Base-by-base conservation (phyloP, 2,888 invertebrate genomes). In the Andrena haemorrhoa region DNA sequence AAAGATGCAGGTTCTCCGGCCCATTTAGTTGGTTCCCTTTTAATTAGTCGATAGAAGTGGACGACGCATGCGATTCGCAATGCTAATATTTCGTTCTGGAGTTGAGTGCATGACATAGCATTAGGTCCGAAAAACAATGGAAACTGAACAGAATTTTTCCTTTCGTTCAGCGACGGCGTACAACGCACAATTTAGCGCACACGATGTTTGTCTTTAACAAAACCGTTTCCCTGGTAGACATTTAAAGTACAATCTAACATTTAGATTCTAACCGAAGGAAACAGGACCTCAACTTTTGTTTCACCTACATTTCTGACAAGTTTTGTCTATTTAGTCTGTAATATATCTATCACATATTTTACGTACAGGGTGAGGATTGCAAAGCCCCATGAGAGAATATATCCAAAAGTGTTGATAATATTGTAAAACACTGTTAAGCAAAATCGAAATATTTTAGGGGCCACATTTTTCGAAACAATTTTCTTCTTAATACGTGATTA, bases 1-100 rank as follows among this genome's bases (percentile, higher is more conserved):
- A 31, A 66, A 49, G n/a, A 53, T 61, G 35, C 61, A 35, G 31
- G 29, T 70, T 71, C n/a, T 56, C n/a, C 63, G 47, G 2, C 47
- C 8, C 47, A 10, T 49, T 64, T 49, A 20, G 31, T 35, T 64
- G 56, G 7, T 31, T n/a, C 23, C 10, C 26, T 12, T 6, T 53
- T 26, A n/a, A 20, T 12, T 49, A 35, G 10, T 51, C 29, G 7
- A 41, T 31, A 12, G 26, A 10, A 33, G 16, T 60, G 2, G 10
- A 47, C 20, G 2, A 3, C n/a, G 65, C 41, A 35, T 65, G 29
- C 0, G 29, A 56, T n/a, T 20, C 7, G 26, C 16, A 29, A 7
- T 26, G 26, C 4, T 20, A 56, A 8, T 31, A 8, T 47, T 71
- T 60, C 16, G 20, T 60, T 70, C 35, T 12, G 7, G 4, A 47